Percentiles rank a stretch among this genome's conserved stretches.
phyloP scores from a whole-genome alignment of 2,113 vertebrate species.

The Procapra przewalskii region DNA sequence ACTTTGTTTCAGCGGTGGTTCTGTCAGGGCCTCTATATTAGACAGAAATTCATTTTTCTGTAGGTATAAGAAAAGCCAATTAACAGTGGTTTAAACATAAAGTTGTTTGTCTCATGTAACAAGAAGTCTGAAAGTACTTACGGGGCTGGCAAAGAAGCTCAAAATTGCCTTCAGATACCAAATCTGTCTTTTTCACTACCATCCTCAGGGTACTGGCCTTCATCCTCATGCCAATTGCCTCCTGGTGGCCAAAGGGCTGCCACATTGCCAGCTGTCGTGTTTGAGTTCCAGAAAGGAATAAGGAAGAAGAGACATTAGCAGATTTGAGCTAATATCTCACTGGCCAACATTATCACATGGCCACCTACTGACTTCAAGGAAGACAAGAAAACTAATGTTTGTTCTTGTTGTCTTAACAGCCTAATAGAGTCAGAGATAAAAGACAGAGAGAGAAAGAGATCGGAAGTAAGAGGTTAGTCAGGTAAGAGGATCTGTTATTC shows the following conservation, averaged over 20 bases:
- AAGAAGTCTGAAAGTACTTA: background rate
- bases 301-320: background rate
- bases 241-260: background rate
- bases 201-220: background rate
- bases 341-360: background rate
- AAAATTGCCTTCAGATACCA: background rate
- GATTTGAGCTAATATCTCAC: background rate
- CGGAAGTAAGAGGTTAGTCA: too few relatives aligned
- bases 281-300: background rate
- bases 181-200: background rate
- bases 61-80: slow-evolving; percentile 41
- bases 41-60: background rate
- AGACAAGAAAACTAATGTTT: background rate
- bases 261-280: background rate
- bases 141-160: background rate
- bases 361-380: background rate
- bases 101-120: background rate
- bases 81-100: slow-evolving; percentile 21
- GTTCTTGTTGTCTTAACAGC: background rate
- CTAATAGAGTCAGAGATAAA: background rate
- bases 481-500: too few relatives aligned
- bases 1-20: background rate
- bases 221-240: background rate
- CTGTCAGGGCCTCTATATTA: background rate
- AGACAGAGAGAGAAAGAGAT: background rate